Evolutionary conservation across 2,113 vertebrate genomes (phyloP).

Genomic region (Spea bombifrons): DNA sequence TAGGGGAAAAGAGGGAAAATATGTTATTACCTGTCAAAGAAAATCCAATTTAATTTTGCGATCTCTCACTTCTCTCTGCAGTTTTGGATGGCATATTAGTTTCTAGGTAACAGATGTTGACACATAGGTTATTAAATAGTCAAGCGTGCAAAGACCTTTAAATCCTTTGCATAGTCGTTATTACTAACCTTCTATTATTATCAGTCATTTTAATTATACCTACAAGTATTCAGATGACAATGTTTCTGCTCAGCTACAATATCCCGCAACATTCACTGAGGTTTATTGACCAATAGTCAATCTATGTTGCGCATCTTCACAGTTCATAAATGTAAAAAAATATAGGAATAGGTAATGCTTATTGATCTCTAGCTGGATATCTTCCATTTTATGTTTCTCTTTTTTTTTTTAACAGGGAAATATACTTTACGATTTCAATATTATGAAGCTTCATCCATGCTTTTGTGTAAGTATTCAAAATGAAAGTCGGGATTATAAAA

Average conservation of each 20-base stretch:
- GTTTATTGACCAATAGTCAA: slow-evolving; percentile 24
- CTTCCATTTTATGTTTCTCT: slow-evolving; percentile 26
- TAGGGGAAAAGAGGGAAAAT: background rate
- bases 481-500: slow-evolving; percentile 28
- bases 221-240: slow-evolving; percentile 27
- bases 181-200: slow-evolving; percentile 23
- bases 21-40: background rate
- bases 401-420: slow-evolving; percentile 7
- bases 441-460: slow-evolving; percentile 6
- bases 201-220: slow-evolving; percentile 37
- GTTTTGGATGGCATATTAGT: background rate
- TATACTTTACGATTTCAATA: slow-evolving; percentile 18
- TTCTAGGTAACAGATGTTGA: slow-evolving; percentile 6
- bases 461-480: slow-evolving; percentile 19
- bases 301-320: slow-evolving; percentile 12
- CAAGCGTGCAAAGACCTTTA: slow-evolving; percentile 2
- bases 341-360: slow-evolving; percentile 14
- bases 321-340: slow-evolving; percentile 9
- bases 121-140: background rate
- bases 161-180: slow-evolving; percentile 11
- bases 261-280: slow-evolving; percentile 3
- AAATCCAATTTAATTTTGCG: background rate
- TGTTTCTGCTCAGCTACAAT: slow-evolving; percentile 15
- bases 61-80: background rate
- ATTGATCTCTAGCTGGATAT: background rate